These are phyloP conservation scores for Disparrhopalites patrizii DNA, from an alignment of 2,888 invertebrate species.

Conservation along the genomic window DNA sequence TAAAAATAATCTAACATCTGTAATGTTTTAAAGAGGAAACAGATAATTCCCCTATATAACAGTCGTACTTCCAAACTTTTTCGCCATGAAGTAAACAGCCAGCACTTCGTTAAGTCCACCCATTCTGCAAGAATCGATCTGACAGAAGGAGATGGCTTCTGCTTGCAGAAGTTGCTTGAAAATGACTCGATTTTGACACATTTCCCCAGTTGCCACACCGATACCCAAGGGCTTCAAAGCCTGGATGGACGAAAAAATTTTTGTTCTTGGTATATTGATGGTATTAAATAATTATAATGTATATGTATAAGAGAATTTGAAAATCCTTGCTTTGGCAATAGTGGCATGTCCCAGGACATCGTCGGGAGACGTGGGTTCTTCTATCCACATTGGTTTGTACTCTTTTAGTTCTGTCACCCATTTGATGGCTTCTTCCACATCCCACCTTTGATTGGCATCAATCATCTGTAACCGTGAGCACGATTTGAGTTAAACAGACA, in stretches of 20 bases:
- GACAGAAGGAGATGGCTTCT: slow-evolving; percentile 77
- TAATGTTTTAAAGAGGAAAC: too few relatives aligned
- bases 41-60: too few relatives aligned
- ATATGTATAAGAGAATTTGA: not conserved
- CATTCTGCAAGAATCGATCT: slow-evolving; percentile 83
- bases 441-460: slow-evolving; percentile 87
- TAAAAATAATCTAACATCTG: too few relatives aligned
- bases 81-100: slow-evolving; percentile 82
- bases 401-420: slow-evolving; percentile 62
- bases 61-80: slow-evolving; percentile 73
- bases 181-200: slow-evolving; percentile 85
- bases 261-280: too few relatives aligned
- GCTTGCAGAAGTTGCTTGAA: slow-evolving; percentile 86
- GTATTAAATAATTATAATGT: not conserved
- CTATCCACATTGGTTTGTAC: slow-evolving; percentile 78
- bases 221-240: slow-evolving; percentile 66
- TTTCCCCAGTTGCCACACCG: slow-evolving; percentile 86
- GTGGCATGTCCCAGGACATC: slow-evolving; percentile 80
- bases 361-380: slow-evolving; percentile 89
- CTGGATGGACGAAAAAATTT: slow-evolving; percentile 49
- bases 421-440: slow-evolving; percentile 74
- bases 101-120: slow-evolving; percentile 75
- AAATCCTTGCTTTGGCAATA: slow-evolving; percentile 66
- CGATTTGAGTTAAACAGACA: too few relatives aligned
- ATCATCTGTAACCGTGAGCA: too few relatives aligned